Evolutionary conservation across 2,113 vertebrate species (phyloP), one percentile per base, ranked within the genome.

Genomic region (Lepidothrix coronata): DNA sequence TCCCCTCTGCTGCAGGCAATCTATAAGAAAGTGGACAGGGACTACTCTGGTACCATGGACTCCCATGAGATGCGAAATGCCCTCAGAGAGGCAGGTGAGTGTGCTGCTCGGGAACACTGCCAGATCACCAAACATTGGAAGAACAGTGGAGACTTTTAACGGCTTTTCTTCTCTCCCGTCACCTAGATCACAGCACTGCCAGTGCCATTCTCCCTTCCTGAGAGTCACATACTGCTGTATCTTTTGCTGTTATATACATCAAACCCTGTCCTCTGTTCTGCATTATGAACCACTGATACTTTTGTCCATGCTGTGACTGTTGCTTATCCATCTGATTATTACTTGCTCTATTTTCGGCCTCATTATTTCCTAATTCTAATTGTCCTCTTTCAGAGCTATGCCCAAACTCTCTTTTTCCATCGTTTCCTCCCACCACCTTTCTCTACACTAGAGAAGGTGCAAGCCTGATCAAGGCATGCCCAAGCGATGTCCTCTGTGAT

Each of bases 31-130:
- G 96, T 95, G 12, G 98, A 98, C 81, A 46, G n/a, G 5, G 97
- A 98, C 85, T 97, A 73, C 52, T 97, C 93, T 0, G 98, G 98
- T 25, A 98, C 97, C 82, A 98, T 98, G 0, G 97, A 98, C 49
- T 97, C 98, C 48, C 96, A 98, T 1, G 97, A 98, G 94, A 98
- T 99, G 98, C 87, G 88, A 41, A 96, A 97, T 52, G 98, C 98
- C 65, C 96, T 98, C 63, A 96, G 95, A 70, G 98, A 98, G 92
- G 97, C 97, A 88, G 98, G 98, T 98, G 85, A 92, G 95, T 84
- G 8, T 2, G 3, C 18, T 51, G 43, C 67, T 59, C 0, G 0
- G 20, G 20, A 30, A 27, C 21, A 8, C 23, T 0, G 1, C 2
- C 0, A 0, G 5, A 11, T 48, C 27, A 19, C 15, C 35, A 37